Conservation (phyloP, 2,797 vertebrate species). For the Siniperca obscura region DNA sequence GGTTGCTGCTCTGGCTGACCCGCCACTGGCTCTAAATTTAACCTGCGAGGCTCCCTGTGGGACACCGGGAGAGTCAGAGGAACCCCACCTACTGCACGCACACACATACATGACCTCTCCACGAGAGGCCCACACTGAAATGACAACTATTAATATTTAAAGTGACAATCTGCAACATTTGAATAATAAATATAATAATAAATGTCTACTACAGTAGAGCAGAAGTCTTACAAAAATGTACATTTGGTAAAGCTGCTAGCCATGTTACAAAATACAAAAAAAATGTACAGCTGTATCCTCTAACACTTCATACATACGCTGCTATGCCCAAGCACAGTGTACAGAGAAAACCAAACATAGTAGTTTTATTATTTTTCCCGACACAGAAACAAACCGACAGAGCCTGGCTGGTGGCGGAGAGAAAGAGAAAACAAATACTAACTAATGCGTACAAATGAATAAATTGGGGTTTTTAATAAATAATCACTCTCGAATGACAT, state of each 20-base stretch:
- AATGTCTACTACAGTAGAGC: not conserved
- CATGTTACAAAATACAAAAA: not conserved
- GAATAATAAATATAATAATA: not conserved
- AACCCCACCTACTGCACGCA: constrained; percentile 4
- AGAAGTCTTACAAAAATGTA: not conserved
- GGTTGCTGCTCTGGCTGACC: constrained; percentile 33
- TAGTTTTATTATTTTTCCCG: not conserved
- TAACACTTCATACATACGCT: not conserved
- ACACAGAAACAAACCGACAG: not conserved
- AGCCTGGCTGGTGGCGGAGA: not conserved
- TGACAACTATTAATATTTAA: not conserved
- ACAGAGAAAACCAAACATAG: not conserved
- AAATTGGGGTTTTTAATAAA: not conserved
- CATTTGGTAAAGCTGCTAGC: not conserved
- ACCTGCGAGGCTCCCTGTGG: constrained; percentile 45
- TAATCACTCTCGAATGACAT: not conserved
- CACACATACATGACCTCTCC: not conserved
- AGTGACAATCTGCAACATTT: not conserved
- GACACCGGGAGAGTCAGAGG: constrained; percentile 23
- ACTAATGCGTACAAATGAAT: not conserved
- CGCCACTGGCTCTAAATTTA: constrained; percentile 63
- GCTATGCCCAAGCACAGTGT: no score
- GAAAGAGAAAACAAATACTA: no score
- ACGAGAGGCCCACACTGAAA: not conserved
- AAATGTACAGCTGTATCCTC: not conserved